phyloP scores from a whole-genome alignment of 2,888 invertebrate species.

The Caenorhabditis imperialis region DNA sequence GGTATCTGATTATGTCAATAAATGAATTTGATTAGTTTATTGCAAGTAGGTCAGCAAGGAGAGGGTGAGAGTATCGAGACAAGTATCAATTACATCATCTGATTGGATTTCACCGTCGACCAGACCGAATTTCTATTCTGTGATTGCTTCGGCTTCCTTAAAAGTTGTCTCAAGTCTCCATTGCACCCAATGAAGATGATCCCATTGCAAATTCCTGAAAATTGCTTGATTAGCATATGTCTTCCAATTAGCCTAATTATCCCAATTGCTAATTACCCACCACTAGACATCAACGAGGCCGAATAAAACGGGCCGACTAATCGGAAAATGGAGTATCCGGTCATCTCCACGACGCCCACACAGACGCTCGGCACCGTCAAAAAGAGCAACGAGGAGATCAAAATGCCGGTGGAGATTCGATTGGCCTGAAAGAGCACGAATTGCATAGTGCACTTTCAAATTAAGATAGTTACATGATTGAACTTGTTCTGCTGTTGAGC shows the following conservation, averaged over 20 bases:
- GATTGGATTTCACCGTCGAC: too few species aligned
- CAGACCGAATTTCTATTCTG: too few species aligned
- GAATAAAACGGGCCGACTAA: constrained; percentile 49
- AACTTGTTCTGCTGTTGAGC: constrained; percentile 17
- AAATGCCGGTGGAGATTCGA: constrained; percentile 34
- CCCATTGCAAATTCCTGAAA: constrained; percentile 43
- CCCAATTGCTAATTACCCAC: constrained; percentile 11
- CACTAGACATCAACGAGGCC: constrained; percentile 35
- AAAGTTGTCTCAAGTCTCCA: constrained; percentile 24
- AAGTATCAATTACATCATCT: too few species aligned
- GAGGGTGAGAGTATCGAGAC: too few species aligned
- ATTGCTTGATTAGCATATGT: neutral
- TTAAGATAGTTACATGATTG: too few species aligned
- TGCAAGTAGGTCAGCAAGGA: too few species aligned
- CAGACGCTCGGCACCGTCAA: constrained; percentile 40
- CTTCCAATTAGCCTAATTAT: neutral
- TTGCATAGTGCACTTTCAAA: neutral
- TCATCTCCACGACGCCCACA: constrained; percentile 44
- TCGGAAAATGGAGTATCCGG: constrained; percentile 41
- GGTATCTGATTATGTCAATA: too few species aligned
- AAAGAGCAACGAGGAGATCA: constrained; percentile 29
- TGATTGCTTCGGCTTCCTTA: too few species aligned
- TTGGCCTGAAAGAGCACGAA: constrained; percentile 23
- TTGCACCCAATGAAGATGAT: constrained; percentile 41
- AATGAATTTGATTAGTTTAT: too few species aligned